Evolutionary conservation across 2,888 invertebrate species (phyloP), one percentile per base, ranked within the genome.

Genomic region (Drosophila yooni): DNA sequence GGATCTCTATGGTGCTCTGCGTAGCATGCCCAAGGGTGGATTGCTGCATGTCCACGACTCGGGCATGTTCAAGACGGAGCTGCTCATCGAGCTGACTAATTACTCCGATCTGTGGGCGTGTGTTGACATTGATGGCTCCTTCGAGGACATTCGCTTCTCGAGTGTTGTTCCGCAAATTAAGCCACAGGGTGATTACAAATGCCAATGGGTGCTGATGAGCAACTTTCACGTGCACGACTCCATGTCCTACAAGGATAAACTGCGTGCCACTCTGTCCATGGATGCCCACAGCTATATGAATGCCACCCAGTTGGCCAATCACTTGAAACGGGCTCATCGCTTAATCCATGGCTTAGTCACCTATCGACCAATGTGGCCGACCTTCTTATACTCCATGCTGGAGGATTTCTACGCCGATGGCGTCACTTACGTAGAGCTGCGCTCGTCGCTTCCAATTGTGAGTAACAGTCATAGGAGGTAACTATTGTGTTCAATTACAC

Each of bases 1-100:
- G 0, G 93, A 94, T 79, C 95, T 97, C 0, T 96, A 95, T 85
- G 91, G 94, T 70, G 94, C 96, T 6, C 94, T 97, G 21, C 93
- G 94, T 63, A 93, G 92, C 54, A 94, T 97, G 94, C 97, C 97
- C 0, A 97, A 97, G 93, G 97, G 96, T 10, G 95, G 94, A 0
- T 94, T 95, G 0, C 92, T 96, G 8, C 96, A 96, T 88, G 93
- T 95, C 0, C 96, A 96, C 84, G 95, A 96, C 71, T 94, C 94
- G 73, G 95, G 95, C 0, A 93, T 95, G 2, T 93, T 94, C 8
- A 94, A 94, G 0, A 92, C 94, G 0, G 95, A 96, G 70, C 95
- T 94, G 76, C 79, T 96, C 0, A 86, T 95, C 51, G 94, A 95
- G n/a, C 66, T 85, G 1, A 79, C 74, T 0, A 53, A 63, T 6